Evolutionary conservation across 2,113 vertebrate species (phyloP).

Genomic region (Onychostoma macrolepis): DNA sequence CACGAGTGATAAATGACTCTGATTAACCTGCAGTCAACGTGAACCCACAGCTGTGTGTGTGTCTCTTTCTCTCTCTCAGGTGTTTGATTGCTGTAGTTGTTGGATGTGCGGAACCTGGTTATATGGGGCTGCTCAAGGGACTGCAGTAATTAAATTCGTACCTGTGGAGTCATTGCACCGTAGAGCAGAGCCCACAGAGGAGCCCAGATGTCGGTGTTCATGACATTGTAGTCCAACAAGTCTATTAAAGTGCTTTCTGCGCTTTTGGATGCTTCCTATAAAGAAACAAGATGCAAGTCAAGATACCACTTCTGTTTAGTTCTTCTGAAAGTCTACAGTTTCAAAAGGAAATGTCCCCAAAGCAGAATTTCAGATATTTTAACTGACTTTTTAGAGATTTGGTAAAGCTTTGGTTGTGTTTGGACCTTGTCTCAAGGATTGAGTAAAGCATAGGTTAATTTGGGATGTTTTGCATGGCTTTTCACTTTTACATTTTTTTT

Average conservation of each 20-base stretch:
- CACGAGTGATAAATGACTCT: constrained; percentile 47
- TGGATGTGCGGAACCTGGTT: background rate
- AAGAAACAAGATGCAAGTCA: background rate
- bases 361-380: background rate
- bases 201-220: background rate
- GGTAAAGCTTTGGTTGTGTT: too few species aligned
- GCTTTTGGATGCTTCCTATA: background rate
- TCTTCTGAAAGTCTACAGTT: background rate
- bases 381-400: background rate
- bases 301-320: background rate
- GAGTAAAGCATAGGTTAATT: background rate
- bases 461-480: background rate
- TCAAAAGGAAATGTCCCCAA: background rate
- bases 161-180: constrained; percentile 22
- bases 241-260: background rate
- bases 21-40: constrained; percentile 38
- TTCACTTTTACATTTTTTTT: too few species aligned
- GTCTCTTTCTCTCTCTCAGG: constrained; percentile 18
- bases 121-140: constrained; percentile 20
- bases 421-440: background rate
- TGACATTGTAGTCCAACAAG: background rate
- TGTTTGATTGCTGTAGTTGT: constrained; percentile 12
- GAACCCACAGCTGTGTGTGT: constrained; percentile 16
- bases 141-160: constrained; percentile 43
- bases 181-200: background rate